Base-by-base conservation (phyloP, 2,888 invertebrate species). In the Xestoiulus laeticollis region DNA sequence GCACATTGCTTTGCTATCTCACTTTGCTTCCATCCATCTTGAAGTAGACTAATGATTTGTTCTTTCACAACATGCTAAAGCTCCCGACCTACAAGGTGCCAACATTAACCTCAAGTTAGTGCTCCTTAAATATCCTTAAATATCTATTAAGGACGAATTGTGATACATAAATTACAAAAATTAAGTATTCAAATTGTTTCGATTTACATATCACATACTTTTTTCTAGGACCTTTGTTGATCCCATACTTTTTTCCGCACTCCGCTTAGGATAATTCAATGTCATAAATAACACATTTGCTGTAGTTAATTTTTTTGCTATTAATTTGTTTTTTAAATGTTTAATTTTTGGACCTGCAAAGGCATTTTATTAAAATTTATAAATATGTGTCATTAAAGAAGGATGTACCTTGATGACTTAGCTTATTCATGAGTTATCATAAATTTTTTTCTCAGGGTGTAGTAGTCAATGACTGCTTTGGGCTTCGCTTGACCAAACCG, bases 171-270 rank as follows among this genome's bases (percentile, higher is more conserved):
- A 68, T 68, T 22, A 26, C 68, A 68, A 68, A 22, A 68, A 68
- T 68, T 26, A 3, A 26, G 68, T 26, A 68, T 68, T 68, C 6
- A 68, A 26, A 43, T 84, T 84, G 33, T 84, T 84, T 33, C 32
- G 38, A 84, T 84, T 84, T 32, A 84, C 33, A 84, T 43, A 32
- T 32, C n/a, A 32, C 1, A 43, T 84, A 84, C 43, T n/a, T 84
- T 84, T n/a, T 26, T 68, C 26, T 68, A 3, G 68, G 16, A 68
- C 68, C 1, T 68, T 68, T 68, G 68, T 68, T 68, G 68, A 68
- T 68, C 26, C 22, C 68, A 26, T 68, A 53, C 53, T 1, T 68
- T 68, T 68, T 68, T 8, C 59, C 22, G 3, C 59, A 22, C 59
- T 22, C 8, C n/a, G 22, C 59, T 22, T 22, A 22, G 22, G 22